Evolutionary conservation across 2,888 invertebrate genomes (phyloP).

Genomic region (Cristatella mucedo): DNA sequence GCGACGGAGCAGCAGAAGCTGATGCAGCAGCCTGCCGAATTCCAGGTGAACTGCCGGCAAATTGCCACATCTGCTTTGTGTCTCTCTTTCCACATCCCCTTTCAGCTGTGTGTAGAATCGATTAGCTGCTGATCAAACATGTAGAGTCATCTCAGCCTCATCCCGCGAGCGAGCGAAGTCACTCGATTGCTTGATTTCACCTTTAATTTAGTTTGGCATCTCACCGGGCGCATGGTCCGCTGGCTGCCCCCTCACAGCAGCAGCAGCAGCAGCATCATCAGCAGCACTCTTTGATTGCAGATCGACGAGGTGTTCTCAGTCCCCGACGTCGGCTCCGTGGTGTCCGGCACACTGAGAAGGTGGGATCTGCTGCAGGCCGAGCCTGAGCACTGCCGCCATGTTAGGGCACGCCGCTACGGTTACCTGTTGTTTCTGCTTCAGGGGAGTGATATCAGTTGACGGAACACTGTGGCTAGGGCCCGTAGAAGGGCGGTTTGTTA

Average conservation of each 20-base stretch:
- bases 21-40: constrained; percentile 46
- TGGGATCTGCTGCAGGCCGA: constrained; percentile 13
- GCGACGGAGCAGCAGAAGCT: constrained; percentile 50
- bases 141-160: background rate
- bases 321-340: constrained; percentile 32
- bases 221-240: too few species aligned
- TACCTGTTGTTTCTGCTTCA: too few species aligned
- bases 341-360: constrained; percentile 29
- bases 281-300: constrained; percentile 58
- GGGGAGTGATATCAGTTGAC: constrained; percentile 70
- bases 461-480: constrained; percentile 43
- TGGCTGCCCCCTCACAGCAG: too few species aligned
- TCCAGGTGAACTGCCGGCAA: constrained; percentile 18
- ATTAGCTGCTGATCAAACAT: background rate
- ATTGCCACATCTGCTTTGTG: background rate
- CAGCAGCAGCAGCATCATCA: too few species aligned
- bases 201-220: too few species aligned
- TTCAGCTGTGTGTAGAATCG: constrained; percentile 6
- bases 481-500: constrained; percentile 46
- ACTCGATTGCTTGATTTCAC: too few species aligned
- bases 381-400: too few species aligned
- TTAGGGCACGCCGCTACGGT: too few species aligned
- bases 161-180: too few species aligned
- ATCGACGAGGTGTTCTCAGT: constrained; percentile 62
- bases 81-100: background rate